A percentile compares a stretch with the other conserved stretches of the same genome.
Conservation (phyloP, 2,113 vertebrate genomes). For the Tursiops truncatus region DNA sequence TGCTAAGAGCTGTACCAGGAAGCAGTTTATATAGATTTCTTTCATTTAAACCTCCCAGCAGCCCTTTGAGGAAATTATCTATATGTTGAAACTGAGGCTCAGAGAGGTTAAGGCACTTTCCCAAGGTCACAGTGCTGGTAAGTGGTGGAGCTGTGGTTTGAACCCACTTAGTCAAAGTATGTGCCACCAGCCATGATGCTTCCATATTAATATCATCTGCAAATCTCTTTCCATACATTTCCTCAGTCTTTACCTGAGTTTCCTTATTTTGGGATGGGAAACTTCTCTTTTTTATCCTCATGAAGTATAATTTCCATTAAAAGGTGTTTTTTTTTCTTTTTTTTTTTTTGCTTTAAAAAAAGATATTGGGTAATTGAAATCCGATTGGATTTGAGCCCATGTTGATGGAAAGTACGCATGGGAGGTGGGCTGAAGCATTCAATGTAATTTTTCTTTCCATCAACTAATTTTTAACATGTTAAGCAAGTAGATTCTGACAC, state of each 20-base stretch:
- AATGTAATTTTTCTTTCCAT: constrained; percentile 33
- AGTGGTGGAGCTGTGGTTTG: not conserved
- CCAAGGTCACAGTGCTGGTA: not conserved
- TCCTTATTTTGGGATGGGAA: constrained; percentile 22
- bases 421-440: not conserved
- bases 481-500: constrained; percentile 29
- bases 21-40: not conserved
- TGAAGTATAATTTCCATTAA: not conserved
- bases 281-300: constrained; percentile 8
- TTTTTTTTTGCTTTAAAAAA: not conserved
- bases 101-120: not conserved
- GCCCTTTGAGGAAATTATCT: not conserved
- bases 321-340: not conserved
- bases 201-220: not conserved
- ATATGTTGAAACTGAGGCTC: not conserved
- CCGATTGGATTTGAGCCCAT: not conserved
- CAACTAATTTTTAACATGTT: constrained; percentile 34
- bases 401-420: not conserved
- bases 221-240: not conserved
- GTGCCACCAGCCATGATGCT: not conserved
- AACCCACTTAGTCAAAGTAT: not conserved
- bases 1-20: not conserved
- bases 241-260: not conserved
- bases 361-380: not conserved
- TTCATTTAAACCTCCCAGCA: not conserved